Evolutionary conservation across 1,140 invertebrate species (phyloP), one percentile per base, ranked within the genome.

Genomic region (Stenopsyche tienmushanensis): DNA sequence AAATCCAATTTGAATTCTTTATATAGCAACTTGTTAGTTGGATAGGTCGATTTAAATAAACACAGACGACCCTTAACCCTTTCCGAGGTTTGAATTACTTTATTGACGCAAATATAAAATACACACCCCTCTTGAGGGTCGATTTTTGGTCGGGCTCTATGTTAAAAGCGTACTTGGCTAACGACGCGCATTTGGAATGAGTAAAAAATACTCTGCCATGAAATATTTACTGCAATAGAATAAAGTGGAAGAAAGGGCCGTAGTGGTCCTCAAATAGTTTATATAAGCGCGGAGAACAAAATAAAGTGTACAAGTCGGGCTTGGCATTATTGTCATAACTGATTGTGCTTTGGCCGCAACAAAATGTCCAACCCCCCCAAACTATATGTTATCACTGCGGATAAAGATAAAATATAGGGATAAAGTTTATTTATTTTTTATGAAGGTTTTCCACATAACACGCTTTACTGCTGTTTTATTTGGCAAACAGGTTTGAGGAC

Each of bases 361-460:
- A n/a, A n/a, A n/a, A n/a, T 7, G 29, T 13, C 29, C 29, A 13
- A 34, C 29, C 29, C 29, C 5, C 29, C n/a, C n/a, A 39, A 47
- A 47, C 44, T 15, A 47, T 47, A 47, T 15, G 18, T 47, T 47
- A 47, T 47, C 18, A 15, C 44, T 20, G 44, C 29, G 29, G 18
- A 41, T 44, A 24, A 44, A 59, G 57, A 59, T 59, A 59, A 59
- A 59, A 59, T 29, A 59, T 9, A 29, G 44, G 57, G 57, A 59
- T 59, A 59, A 9, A 24, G 34, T 59, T 44, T 44, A 59, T 59
- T 42, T 59, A 20, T 47, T 59, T 59, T 59, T 59, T 59, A 59
- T 44, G 57, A n/a, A 13, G 34, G 57, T 59, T 34, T 34, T 23
- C 34, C 17, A 47, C 57, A 21, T 15, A 10, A 44, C 57, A 21